Conservation (phyloP, 2,797 vertebrate genomes). For the Falco peregrinus region DNA sequence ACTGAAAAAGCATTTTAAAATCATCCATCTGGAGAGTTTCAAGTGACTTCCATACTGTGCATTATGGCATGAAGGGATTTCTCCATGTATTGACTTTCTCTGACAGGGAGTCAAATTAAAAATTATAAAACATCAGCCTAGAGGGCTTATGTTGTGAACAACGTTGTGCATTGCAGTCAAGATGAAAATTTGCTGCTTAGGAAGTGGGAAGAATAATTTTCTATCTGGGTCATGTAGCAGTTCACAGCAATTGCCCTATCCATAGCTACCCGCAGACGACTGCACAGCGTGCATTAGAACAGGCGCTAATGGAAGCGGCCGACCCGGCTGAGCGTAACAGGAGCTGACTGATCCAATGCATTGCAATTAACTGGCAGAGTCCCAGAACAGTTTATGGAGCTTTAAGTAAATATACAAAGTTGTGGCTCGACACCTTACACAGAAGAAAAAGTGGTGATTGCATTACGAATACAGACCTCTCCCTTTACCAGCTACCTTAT, state of each 20-base stretch:
- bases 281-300: rapidly evolving
- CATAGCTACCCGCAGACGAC: rapidly evolving
- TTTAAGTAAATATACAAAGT: not conserved
- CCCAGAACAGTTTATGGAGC: not conserved
- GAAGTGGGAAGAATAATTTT: not conserved
- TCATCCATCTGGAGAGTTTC: not conserved
- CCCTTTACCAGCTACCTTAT: not conserved
- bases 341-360: not conserved
- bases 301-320: not conserved
- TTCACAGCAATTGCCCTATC: not conserved
- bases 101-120: not conserved
- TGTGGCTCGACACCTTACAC: not conserved
- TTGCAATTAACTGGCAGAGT: not conserved
- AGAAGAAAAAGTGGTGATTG: not conserved
- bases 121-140: not conserved
- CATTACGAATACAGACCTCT: not conserved
- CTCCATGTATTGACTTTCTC: not conserved
- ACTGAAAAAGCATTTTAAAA: not conserved
- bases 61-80: not conserved
- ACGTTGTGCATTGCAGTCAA: not conserved
- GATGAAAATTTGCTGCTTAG: not conserved
- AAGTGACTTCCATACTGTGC: not conserved
- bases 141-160: rapidly evolving
- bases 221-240: not conserved
- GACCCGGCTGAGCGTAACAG: not conserved